phyloP scores from a whole-genome alignment of 2,113 vertebrate genomes.

The Nannobrachium achirus region DNA sequence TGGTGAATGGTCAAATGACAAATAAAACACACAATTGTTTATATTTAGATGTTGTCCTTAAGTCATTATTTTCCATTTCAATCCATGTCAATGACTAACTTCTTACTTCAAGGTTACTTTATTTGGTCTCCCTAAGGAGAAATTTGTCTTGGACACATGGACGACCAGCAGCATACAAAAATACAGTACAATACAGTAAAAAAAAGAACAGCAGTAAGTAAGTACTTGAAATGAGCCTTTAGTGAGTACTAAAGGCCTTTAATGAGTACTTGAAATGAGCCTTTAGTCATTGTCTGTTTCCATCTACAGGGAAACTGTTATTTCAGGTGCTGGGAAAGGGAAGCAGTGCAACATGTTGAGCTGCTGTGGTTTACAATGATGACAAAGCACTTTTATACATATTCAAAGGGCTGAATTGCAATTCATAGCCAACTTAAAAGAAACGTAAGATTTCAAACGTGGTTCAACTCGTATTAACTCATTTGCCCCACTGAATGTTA shows the following conservation, averaged over 20 bases:
- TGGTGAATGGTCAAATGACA: slow-evolving; percentile 23
- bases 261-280: slow-evolving; percentile 9
- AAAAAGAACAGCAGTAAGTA: too few species aligned
- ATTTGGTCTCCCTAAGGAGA: too few species aligned
- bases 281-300: slow-evolving; percentile 5
- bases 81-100: too few species aligned
- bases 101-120: too few species aligned
- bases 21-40: slow-evolving; percentile 67
- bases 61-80: not conserved
- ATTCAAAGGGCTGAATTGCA: not conserved
- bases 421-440: not conserved
- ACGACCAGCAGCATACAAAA: too few species aligned
- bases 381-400: not conserved
- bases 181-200: too few species aligned
- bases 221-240: too few species aligned
- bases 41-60: slow-evolving; percentile 22
- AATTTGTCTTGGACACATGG: too few species aligned
- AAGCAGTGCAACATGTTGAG: slow-evolving; percentile 42
- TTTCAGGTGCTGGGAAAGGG: slow-evolving; percentile 41
- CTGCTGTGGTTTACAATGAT: not conserved
- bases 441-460: not conserved
- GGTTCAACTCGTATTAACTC: not conserved
- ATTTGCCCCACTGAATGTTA: not conserved
- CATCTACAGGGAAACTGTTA: not conserved
- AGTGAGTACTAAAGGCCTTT: too few species aligned